phyloP scores from a whole-genome alignment of 2,888 invertebrate genomes.

The Chironomus tentans region DNA sequence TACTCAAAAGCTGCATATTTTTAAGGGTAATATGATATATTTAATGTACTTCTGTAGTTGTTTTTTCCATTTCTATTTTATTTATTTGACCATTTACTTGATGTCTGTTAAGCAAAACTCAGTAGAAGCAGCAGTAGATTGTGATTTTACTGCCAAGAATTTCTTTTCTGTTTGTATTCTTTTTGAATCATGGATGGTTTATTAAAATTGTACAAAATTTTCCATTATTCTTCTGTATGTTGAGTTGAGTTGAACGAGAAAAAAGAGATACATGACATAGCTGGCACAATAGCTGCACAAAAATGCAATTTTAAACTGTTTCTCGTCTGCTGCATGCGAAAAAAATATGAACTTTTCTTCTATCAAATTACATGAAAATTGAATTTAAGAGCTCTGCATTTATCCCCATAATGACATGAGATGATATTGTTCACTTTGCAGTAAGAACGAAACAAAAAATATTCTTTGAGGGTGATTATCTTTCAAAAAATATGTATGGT shows the following conservation, averaged over 20 bases:
- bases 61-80: neutral
- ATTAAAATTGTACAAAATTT: neutral
- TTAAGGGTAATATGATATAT: neutral
- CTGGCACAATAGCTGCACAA: neutral
- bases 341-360: neutral
- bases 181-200: neutral
- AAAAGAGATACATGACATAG: neutral
- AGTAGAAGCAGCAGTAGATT: neutral
- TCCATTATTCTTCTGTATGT: neutral
- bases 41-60: neutral
- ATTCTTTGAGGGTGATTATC: neutral
- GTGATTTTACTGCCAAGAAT: neutral
- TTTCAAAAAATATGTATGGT: neutral
- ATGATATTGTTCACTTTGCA: neutral
- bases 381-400: neutral
- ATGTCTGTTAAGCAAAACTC: neutral
- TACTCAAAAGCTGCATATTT: too few relatives aligned
- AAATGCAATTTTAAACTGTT: neutral
- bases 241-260: too few relatives aligned
- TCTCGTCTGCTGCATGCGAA: neutral
- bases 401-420: neutral
- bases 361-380: constrained; percentile 8
- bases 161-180: neutral
- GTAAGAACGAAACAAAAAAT: neutral
- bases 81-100: neutral